A percentile compares a stretch with the other conserved stretches of the same genome.
phyloP scores from a whole-genome alignment of 2,888 invertebrate genomes.

The Teinopalpus imperialis region DNA sequence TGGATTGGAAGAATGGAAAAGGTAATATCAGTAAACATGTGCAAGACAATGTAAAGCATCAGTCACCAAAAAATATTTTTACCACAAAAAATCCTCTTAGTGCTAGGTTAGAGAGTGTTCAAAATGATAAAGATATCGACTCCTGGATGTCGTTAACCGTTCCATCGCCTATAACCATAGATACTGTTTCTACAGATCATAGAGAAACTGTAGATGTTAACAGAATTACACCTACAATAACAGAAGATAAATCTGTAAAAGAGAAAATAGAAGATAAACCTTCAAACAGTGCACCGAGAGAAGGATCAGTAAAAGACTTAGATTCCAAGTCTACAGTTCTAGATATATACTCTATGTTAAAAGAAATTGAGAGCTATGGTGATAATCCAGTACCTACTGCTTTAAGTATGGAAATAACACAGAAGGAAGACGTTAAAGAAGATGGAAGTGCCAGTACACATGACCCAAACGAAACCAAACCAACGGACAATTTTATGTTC shows the following conservation, averaged over 20 bases:
- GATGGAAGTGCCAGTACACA: conserved; percentile 45
- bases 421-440: conserved; percentile 43
- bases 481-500: conserved; percentile 73
- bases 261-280: conserved; percentile 22
- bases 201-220: conserved; percentile 1
- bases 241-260: background rate
- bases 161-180: conserved; percentile 58
- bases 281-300: conserved; percentile 30
- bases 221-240: conserved; percentile 13
- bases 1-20: conserved; percentile 57
- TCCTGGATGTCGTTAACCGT: conserved; percentile 76
- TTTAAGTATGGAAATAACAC: conserved; percentile 36
- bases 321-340: conserved; percentile 64
- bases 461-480: no score
- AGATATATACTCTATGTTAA: conserved; percentile 77
- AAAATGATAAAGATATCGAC: conserved; percentile 72
- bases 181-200: conserved; percentile 35
- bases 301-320: conserved; percentile 47
- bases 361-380: conserved; percentile 74
- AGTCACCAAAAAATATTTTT: conserved; percentile 54
- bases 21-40: conserved; percentile 37
- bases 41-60: conserved; percentile 45
- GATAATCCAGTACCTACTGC: conserved; percentile 61
- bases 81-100: conserved; percentile 55
- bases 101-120: conserved; percentile 65